These are phyloP conservation scores for Etia nguti DNA, from an alignment of 2,113 vertebrate genomes.

Conservation along the genomic window DNA sequence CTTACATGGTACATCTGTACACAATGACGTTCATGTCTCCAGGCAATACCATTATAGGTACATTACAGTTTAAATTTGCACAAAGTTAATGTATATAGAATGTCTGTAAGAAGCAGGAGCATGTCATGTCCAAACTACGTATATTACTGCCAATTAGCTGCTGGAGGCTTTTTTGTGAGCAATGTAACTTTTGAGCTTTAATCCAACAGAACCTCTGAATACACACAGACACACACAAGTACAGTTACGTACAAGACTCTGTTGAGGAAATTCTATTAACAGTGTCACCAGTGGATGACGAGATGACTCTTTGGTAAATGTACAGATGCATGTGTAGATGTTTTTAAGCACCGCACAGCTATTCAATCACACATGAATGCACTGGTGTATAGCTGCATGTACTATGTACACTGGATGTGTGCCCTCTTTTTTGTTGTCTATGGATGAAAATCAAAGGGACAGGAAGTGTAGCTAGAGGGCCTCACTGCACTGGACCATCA, in stretches of 20 bases:
- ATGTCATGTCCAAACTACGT: not conserved
- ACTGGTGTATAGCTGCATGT: not conserved
- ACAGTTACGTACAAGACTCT: not conserved
- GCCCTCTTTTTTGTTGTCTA: conserved; percentile 38
- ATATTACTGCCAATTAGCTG: not conserved
- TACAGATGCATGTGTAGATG: not conserved
- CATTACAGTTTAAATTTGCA: not conserved
- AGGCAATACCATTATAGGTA: not conserved
- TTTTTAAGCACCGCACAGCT: not conserved
- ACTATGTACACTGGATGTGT: not conserved
- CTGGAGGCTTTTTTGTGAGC: not conserved
- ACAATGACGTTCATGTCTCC: not conserved
- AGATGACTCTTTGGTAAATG: not conserved
- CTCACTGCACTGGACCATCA: conserved; percentile 60
- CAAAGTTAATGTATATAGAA: not conserved
- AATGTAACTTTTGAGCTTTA: not conserved
- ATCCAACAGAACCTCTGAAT: not conserved
- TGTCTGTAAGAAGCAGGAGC: not conserved
- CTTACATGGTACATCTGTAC: not conserved
- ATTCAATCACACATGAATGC: not conserved
- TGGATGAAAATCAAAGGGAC: conserved; percentile 53
- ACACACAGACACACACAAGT: not conserved
- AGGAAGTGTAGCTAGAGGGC: conserved; percentile 22
- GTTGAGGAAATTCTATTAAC: not conserved
- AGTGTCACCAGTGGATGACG: not conserved